phyloP scores from a whole-genome alignment of 2,797 vertebrate species.

The Gorsachius magnificus region DNA sequence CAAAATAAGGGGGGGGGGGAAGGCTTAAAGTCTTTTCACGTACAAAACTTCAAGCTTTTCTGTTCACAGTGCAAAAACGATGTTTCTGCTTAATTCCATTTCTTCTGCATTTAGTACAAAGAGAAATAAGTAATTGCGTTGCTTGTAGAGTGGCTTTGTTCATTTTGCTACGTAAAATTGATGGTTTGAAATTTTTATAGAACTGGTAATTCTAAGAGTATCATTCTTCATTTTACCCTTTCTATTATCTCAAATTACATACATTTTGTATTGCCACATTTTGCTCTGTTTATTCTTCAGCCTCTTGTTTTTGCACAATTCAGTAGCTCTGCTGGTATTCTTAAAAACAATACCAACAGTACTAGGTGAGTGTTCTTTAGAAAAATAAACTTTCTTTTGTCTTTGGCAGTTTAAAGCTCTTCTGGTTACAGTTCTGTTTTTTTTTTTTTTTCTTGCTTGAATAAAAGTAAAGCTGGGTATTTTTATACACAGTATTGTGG shows the following conservation, averaged over 20 bases:
- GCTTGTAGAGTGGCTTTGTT: neutral
- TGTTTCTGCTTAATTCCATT: constrained; percentile 1
- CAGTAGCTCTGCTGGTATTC: neutral
- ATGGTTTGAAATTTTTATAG: constrained; percentile 12
- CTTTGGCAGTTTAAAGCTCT: neutral
- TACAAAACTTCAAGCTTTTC: neutral
- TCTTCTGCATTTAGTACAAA: constrained; percentile 6
- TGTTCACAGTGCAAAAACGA: neutral
- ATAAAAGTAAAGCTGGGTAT: neutral
- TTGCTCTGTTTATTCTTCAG: constrained; percentile 19
- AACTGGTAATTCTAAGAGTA: neutral
- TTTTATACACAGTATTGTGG: neutral
- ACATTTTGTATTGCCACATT: neutral
- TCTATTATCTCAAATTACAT: constrained; percentile 11
- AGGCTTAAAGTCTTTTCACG: neutral
- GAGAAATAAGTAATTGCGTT: constrained; percentile 18
- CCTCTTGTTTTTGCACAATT: neutral
- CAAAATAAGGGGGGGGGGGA: neutral
- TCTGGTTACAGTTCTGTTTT: neutral
- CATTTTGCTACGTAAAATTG: neutral
- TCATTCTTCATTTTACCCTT: constrained; percentile 41
- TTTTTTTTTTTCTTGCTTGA: neutral
- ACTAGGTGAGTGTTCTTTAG: neutral
- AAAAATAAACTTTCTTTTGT: neutral
- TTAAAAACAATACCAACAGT: neutral